Base-by-base conservation (phyloP, 2,113 vertebrate species). In the human (Homo sapiens) region DNA sequence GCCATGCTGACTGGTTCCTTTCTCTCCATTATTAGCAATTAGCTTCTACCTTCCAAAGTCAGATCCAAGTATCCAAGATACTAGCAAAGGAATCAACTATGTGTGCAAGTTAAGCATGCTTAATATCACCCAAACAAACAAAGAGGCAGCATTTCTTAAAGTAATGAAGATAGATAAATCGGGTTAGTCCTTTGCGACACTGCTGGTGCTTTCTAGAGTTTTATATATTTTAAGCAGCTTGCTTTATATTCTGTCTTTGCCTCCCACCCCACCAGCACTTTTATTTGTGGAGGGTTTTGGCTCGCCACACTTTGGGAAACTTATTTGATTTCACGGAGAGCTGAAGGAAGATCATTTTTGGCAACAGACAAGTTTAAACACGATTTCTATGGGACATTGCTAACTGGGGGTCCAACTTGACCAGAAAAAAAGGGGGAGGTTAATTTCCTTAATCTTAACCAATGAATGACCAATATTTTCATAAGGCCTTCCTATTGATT, bases 21-120 rank as follows among this genome's bases (percentile, higher is more conserved):
- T 98, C 99, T 99, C 98, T 99, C 98, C 98, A 98, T 99, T 98
- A 99, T 99, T 98, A 99, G 98, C 98, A 99, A 99, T 99, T 99
- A 99, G 99, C 99, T 98, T 98, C 98, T 98, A 99, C 98, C 99
- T 99, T 98, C 98, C 98, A 98, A 98, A 99, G 98, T 98, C 98
- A 97, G 97, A 97, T 98, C 99, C 99, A 99, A 99, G 99, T 99
- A 99, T 99, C 99, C 98, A 99, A 99, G 99, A 99, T 99, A 99
- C 99, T 99, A 98, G 98, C 98, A 96, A 98, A 98, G 98, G 98
- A 98, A 99, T 98, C 98, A 98, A 98, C 97, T 98, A 98, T 98
- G 99, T 98, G 98, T 97, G 98, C 98, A 98, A 98, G 98, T 98
- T 98, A 98, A 98, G 98, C 98, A 98, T 99, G 98, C 98, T 99